Conservation (phyloP, 2,888 invertebrate genomes). For the Pseudococcus longispinus region DNA sequence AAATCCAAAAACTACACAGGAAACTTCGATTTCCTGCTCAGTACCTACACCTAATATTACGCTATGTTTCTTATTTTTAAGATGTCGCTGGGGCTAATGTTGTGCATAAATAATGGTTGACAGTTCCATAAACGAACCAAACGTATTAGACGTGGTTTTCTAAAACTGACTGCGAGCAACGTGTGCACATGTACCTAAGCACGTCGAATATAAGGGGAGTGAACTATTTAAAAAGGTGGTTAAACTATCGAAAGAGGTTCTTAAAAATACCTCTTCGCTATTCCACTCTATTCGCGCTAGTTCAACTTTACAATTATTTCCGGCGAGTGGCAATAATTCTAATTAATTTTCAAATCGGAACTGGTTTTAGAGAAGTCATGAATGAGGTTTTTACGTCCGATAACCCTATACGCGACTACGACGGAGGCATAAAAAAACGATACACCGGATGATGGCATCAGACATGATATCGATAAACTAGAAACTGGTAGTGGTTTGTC, state of each 20-base stretch:
- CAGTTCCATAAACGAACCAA: conserved; percentile 16
- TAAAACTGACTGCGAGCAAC: background rate
- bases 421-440: background rate
- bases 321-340: conserved; percentile 32
- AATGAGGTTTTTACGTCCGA: conserved; percentile 18
- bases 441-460: conserved; percentile 40
- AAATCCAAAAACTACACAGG: conserved; percentile 24
- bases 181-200: conserved; percentile 19
- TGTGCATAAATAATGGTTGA: conserved; percentile 39
- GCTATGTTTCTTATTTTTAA: conserved; percentile 31
- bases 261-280: conserved; percentile 29
- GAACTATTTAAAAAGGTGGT: conserved; percentile 22
- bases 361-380: conserved; percentile 30
- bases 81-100: conserved; percentile 36
- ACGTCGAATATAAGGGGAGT: conserved; percentile 2
- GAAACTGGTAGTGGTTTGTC: conserved; percentile 45
- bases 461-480: conserved; percentile 37
- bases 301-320: conserved; percentile 20
- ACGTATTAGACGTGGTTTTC: conserved; percentile 19
- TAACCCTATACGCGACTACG: background rate
- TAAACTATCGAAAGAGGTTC: conserved; percentile 15
- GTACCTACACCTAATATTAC: background rate
- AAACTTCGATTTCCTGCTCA: conserved; percentile 33
- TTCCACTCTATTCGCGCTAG: conserved; percentile 26
- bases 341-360: conserved; percentile 43